Evolutionary conservation across 1,140 invertebrate species (phyloP), one percentile per base, ranked within the genome.

Genomic region (Telenomus remus): DNA sequence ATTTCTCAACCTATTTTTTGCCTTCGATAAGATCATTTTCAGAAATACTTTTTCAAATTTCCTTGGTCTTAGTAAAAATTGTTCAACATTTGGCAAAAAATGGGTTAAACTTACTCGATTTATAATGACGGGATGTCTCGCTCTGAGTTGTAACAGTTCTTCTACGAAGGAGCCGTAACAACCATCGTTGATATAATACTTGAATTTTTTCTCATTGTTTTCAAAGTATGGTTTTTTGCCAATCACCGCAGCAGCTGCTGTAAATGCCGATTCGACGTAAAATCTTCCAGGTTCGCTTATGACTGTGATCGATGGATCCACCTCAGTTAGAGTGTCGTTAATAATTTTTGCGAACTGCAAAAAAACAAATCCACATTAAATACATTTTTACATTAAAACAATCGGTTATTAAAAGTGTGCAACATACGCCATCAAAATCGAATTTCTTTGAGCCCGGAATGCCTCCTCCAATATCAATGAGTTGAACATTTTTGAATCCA

Each of bases 391-490:
- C n/a, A n/a, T n/a, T n/a, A n/a, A n/a, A n/a, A n/a, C n/a, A n/a
- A n/a, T n/a, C n/a, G n/a, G n/a, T n/a, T n/a, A n/a, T n/a, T n/a
- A n/a, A n/a, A n/a, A n/a, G n/a, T n/a, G n/a, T n/a, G n/a, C 8
- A 16, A 27, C 9, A 34, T 91, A 94, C 86, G 91, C 92, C 86
- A 91, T 90, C 88, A 63, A 95, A 91, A 44, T 89, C 87, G 0
- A 88, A 86, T 68, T 89, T 89, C 48, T 85, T 86, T 65, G 90
- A 90, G 3, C 95, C 95, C 0, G 94, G 92, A 88, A 95, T 96
- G 35, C 95, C 95, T 4, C 95, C 95, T 2, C 96, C 96, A 56
- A 97, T 90, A 82, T 97, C 95, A 15, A 97, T 86, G 27, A 97
- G 70, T 13, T 89, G 89, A 79, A 95, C 91, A 46, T 90, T 84